A percentile compares a stretch with the other conserved stretches of the same genome.
Evolutionary conservation across 2,797 vertebrate genomes (phyloP).

Genomic region (Buceros bicornis): DNA sequence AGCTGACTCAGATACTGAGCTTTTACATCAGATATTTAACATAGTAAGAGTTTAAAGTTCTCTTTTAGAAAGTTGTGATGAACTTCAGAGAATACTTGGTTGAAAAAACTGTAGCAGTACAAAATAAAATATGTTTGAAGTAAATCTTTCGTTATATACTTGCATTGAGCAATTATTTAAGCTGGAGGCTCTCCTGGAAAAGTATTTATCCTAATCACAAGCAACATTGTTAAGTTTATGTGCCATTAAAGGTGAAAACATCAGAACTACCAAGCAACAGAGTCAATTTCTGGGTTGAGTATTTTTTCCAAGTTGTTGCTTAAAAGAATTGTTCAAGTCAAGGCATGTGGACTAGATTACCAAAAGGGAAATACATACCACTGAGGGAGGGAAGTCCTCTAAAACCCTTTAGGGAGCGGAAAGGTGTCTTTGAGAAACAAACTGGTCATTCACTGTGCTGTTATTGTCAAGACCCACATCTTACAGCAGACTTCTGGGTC

Average conservation of each 20-base stretch:
- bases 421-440: not conserved
- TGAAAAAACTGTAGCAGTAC: not conserved
- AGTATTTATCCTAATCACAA: not conserved
- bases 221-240: not conserved
- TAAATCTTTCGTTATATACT: not conserved
- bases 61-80: not conserved
- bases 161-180: not conserved
- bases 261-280: not conserved
- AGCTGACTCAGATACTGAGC: not conserved
- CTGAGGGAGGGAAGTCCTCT: not conserved
- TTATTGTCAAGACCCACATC: not conserved
- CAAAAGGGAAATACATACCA: not conserved
- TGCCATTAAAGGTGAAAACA: not conserved
- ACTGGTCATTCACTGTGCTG: not conserved
- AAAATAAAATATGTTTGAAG: not conserved
- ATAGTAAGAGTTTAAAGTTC: not conserved
- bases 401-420: not conserved
- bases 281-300: fast-evolving
- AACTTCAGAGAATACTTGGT: not conserved
- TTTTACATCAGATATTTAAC: not conserved
- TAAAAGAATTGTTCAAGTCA: not conserved
- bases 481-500: not conserved
- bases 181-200: not conserved
- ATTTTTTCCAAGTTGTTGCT: not conserved
- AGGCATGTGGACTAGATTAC: not conserved